phyloP scores from a whole-genome alignment of 2,797 vertebrate species.

The Kryptopterus vitreolus region DNA sequence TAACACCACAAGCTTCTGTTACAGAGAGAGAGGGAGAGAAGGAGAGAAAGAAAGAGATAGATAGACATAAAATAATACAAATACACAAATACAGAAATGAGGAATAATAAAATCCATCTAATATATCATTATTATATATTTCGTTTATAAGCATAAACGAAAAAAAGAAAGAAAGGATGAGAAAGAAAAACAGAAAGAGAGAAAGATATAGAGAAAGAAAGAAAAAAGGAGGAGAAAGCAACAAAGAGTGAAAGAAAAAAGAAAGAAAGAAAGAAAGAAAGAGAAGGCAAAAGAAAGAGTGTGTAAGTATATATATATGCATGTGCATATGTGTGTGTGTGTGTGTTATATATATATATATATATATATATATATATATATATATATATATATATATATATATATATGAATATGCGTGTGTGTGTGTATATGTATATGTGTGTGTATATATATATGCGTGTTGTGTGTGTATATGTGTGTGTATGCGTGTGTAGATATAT shows the following conservation, averaged over 20 bases:
- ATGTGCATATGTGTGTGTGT: not conserved
- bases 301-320: not conserved
- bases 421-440: too few relatives aligned
- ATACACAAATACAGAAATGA: not conserved
- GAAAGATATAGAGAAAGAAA: not conserved
- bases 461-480: too few relatives aligned
- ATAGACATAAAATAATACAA: not conserved
- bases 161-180: not conserved
- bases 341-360: too few relatives aligned
- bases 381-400: too few relatives aligned
- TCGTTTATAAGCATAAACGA: too few relatives aligned
- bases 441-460: too few relatives aligned
- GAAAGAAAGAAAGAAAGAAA: not conserved
- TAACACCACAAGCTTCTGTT: conserved; percentile 78
- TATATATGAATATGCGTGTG: too few relatives aligned
- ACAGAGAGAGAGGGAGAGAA: not conserved
- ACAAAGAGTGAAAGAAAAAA: not conserved
- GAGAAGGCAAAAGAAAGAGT: not conserved
- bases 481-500: too few relatives aligned
- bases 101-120: not conserved
- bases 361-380: too few relatives aligned
- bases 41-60: conserved; percentile 19
- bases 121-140: too few relatives aligned
- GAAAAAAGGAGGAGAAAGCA: not conserved
- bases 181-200: not conserved